Percentiles rank a stretch among this genome's conserved stretches.
These are phyloP conservation scores for Synergus gifuensis DNA, from an alignment of 2,888 invertebrate genomes.

Conservation along the genomic window DNA sequence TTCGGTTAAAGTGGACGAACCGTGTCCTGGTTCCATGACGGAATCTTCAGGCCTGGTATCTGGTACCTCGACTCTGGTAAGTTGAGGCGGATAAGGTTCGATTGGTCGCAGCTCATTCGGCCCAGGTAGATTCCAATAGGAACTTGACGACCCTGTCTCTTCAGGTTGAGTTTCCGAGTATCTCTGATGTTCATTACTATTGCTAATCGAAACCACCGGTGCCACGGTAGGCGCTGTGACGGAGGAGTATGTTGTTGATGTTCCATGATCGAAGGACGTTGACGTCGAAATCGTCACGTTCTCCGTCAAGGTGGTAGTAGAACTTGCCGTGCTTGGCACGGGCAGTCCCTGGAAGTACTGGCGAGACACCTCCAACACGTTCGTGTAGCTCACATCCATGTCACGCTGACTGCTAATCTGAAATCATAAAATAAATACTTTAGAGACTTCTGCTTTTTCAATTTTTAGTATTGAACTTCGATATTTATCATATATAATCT, in stretches of 20 bases:
- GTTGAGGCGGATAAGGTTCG: slow-evolving; percentile 73
- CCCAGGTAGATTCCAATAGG: slow-evolving; percentile 67
- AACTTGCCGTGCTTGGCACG: slow-evolving; percentile 79
- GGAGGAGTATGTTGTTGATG: slow-evolving; percentile 47
- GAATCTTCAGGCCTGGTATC: slow-evolving; percentile 71
- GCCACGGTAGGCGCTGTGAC: slow-evolving; percentile 47
- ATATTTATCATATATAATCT: neutral
- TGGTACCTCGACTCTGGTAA: slow-evolving; percentile 74
- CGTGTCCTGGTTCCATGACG: slow-evolving; percentile 59
- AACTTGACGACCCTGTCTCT: slow-evolving; percentile 57
- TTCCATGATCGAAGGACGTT: slow-evolving; percentile 56
- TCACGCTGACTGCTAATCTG: slow-evolving; percentile 78
- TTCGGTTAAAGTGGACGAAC: slow-evolving; percentile 68
- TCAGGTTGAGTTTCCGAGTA: slow-evolving; percentile 49
- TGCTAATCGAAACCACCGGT: slow-evolving; percentile 46
- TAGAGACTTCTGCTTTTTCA: neutral
- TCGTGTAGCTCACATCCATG: slow-evolving; percentile 89
- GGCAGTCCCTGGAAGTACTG: slow-evolving; percentile 91
- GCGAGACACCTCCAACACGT: slow-evolving; percentile 90
- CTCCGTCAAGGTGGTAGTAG: slow-evolving; percentile 66
- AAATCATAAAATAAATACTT: slow-evolving; percentile 51
- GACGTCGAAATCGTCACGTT: slow-evolving; percentile 55
- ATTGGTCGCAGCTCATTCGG: slow-evolving; percentile 63
- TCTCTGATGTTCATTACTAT: slow-evolving; percentile 43
- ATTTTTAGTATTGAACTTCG: neutral